Percentiles rank a stretch among this genome's conserved stretches.
Conservation (phyloP, 2,113 vertebrate species). For the Excalfactoria chinensis region DNA sequence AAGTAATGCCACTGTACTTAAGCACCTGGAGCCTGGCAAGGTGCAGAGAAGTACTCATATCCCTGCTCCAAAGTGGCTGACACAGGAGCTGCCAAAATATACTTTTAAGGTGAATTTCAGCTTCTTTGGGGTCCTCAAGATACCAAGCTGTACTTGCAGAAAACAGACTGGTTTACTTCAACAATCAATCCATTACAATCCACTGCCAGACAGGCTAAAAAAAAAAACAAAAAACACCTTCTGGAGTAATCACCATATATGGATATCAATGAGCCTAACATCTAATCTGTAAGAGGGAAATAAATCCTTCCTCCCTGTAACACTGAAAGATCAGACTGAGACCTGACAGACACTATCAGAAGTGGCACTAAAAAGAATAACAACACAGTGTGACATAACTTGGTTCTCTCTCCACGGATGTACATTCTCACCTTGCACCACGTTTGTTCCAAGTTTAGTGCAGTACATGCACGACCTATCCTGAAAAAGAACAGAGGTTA, state of each 20-base stretch:
- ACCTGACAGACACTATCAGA: conserved; percentile 4
- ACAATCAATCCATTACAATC: conserved; percentile 27
- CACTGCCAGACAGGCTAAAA: conserved; percentile 47
- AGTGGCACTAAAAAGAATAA: background rate
- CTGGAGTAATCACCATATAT: conserved; percentile 21
- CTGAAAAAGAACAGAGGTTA: conserved; percentile 58
- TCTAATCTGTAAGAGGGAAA: conserved; percentile 36
- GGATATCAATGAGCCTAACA: conserved; percentile 11
- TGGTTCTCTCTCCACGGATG: background rate
- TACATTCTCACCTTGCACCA: conserved; percentile 34
- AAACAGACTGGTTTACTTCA: conserved; percentile 33
- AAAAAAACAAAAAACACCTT: background rate
- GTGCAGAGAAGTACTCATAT: background rate
- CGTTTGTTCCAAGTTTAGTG: conserved; percentile 39
- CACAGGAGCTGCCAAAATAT: background rate
- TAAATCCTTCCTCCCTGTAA: conserved; percentile 30
- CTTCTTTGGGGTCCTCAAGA: conserved; percentile 31
- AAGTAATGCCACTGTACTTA: background rate
- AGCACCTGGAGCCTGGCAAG: conserved; percentile 14
- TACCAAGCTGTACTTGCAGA: background rate
- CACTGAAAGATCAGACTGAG: conserved; percentile 25
- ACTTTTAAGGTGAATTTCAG: conserved; percentile 17
- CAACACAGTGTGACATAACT: background rate
- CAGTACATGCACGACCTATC: background rate
- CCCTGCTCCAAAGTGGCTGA: background rate